Conservation (phyloP, 2,888 invertebrate species). For the Tetragnatha montana region DNA sequence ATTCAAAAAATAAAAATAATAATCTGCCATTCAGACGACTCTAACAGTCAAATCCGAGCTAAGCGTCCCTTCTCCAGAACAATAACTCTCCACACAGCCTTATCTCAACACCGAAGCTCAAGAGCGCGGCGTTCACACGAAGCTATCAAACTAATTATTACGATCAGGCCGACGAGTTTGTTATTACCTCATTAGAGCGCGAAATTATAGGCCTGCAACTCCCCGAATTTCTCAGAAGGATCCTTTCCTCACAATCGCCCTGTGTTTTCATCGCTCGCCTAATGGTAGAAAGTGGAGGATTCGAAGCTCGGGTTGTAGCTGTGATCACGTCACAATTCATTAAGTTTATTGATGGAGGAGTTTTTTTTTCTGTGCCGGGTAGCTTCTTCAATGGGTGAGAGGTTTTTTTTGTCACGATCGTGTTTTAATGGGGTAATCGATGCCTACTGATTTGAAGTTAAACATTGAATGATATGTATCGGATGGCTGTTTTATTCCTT, state of each 20-base stretch:
- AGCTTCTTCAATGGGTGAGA: background rate
- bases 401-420: background rate
- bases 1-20: too few species aligned
- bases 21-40: too few species aligned
- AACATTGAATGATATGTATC: background rate
- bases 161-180: conserved; percentile 32
- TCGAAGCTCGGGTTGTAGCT: background rate
- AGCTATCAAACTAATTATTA: conserved; percentile 37
- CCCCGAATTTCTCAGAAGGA: conserved; percentile 20
- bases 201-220: conserved; percentile 31
- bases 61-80: background rate
- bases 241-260: conserved; percentile 1
- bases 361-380: background rate
- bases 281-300: background rate
- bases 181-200: conserved; percentile 43
- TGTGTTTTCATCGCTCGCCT: conserved; percentile 18
- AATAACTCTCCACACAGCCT: background rate
- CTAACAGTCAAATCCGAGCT: background rate
- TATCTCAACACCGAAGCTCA: background rate
- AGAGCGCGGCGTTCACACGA: conserved; percentile 18
- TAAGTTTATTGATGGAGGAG: conserved; percentile 13
- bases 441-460: background rate
- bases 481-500: background rate
- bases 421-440: background rate
- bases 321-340: background rate